phyloP scores from a whole-genome alignment of 1,140 invertebrate species.

The Macrobrachium rosenbergii region DNA sequence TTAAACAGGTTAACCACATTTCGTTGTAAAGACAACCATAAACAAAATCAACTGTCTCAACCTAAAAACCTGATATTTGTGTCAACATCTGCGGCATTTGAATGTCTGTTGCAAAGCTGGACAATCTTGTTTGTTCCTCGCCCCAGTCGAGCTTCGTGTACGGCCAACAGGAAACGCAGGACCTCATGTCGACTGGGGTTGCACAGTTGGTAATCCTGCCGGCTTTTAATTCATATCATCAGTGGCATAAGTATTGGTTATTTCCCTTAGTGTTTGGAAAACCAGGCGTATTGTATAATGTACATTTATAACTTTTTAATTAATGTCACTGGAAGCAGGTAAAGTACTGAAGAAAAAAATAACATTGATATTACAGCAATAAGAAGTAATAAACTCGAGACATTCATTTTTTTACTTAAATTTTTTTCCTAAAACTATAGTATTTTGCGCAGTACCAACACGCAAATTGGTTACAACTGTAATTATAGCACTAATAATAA shows the following conservation, averaged over 20 bases:
- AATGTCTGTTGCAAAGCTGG: conserved; percentile 35
- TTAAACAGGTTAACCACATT: too few species aligned
- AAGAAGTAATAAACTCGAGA: too few species aligned
- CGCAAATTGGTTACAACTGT: too few species aligned
- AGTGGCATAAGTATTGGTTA: neutral
- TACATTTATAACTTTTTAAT: too few species aligned
- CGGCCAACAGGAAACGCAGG: conserved; percentile 34
- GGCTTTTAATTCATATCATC: neutral
- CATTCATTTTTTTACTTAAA: too few species aligned
- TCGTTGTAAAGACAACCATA: too few species aligned
- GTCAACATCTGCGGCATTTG: conserved; percentile 27
- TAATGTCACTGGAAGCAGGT: neutral
- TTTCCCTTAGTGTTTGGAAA: neutral
- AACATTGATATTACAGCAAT: too few species aligned
- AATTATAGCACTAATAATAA: too few species aligned
- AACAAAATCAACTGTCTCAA: neutral
- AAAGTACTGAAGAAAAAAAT: neutral
- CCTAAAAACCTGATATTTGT: conserved; percentile 52
- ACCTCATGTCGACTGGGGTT: conserved; percentile 40
- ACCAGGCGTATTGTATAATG: too few species aligned
- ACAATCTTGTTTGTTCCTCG: conserved; percentile 21
- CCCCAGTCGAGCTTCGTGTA: conserved; percentile 47
- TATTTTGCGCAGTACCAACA: too few species aligned
- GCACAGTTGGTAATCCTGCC: conserved; percentile 43
- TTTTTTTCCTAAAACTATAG: too few species aligned